A percentile compares a stretch with the other conserved stretches of the same genome.
These are phyloP conservation scores for Maylandia zebra DNA, from an alignment of 2,113 vertebrate genomes.

Conservation along the genomic window DNA sequence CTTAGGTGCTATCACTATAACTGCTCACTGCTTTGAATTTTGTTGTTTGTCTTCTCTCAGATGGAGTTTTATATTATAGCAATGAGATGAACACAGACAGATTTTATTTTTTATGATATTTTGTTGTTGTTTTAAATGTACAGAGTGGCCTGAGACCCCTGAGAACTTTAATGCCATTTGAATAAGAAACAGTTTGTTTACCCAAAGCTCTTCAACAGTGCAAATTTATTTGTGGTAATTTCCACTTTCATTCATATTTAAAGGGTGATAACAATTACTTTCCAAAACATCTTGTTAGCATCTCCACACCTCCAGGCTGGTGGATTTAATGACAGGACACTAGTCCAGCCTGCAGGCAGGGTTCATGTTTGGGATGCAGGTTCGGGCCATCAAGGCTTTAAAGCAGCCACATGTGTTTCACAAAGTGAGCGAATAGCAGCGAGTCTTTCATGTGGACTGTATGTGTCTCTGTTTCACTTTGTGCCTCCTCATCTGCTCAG, in stretches of 20 bases:
- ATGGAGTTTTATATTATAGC: not conserved
- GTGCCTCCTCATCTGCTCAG: not conserved
- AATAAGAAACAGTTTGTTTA: not conserved
- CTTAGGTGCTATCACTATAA: not conserved
- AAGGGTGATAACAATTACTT: not conserved
- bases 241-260: not conserved
- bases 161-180: not conserved
- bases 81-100: not conserved
- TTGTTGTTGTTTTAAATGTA: not conserved
- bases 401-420: fast-evolving
- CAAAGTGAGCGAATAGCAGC: not conserved
- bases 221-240: not conserved
- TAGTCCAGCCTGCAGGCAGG: not conserved
- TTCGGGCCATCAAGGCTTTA: not conserved
- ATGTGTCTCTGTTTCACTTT: not conserved
- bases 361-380: not conserved
- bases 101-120: not conserved
- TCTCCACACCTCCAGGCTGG: not conserved
- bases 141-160: not conserved
- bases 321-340: no score
- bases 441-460: not conserved
- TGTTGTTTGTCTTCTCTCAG: not conserved
- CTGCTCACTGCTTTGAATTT: not conserved
- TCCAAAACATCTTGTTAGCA: not conserved
- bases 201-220: not conserved